Conservation (phyloP, 1,140 invertebrate species). For the Caenorhabditis inopinata region DNA sequence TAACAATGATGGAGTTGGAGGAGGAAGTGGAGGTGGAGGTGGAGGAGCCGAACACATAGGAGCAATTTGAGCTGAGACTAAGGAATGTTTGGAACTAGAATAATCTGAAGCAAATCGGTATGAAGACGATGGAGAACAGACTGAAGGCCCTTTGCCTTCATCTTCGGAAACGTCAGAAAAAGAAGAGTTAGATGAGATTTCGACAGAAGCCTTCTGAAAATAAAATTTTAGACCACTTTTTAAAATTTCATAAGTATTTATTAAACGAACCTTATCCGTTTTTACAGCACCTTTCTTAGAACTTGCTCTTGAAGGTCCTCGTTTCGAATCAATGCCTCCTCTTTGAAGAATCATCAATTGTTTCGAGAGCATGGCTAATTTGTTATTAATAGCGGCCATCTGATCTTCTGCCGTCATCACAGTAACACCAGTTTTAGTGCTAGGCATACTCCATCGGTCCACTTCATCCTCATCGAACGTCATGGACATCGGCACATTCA, state of each 20-base stretch:
- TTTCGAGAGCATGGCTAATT: conserved; percentile 17
- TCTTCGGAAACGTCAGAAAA: not conserved
- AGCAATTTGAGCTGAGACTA: not conserved
- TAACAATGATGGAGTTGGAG: not conserved
- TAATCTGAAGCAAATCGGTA: not conserved
- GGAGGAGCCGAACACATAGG: not conserved
- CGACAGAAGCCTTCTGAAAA: not conserved
- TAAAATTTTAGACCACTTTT: not conserved
- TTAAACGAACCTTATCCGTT: not conserved
- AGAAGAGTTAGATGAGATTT: not conserved
- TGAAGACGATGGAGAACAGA: not conserved
- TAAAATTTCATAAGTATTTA: not conserved
- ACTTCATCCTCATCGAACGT: not conserved
- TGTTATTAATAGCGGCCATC: conserved; percentile 10
- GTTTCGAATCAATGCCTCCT: not conserved
- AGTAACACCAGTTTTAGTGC: not conserved
- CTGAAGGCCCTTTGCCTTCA: not conserved
- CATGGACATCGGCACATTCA: conserved; percentile 22
- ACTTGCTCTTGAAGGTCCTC: conserved; percentile 3
- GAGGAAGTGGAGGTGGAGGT: not conserved
- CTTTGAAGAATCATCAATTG: conserved; percentile 11
- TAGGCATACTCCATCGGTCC: conserved; percentile 22
- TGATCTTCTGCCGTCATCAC: not conserved
- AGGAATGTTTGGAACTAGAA: not conserved
- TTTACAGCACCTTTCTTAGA: not conserved